Conservation (phyloP, 2,797 vertebrate species). For the Bothrops alternatus region DNA sequence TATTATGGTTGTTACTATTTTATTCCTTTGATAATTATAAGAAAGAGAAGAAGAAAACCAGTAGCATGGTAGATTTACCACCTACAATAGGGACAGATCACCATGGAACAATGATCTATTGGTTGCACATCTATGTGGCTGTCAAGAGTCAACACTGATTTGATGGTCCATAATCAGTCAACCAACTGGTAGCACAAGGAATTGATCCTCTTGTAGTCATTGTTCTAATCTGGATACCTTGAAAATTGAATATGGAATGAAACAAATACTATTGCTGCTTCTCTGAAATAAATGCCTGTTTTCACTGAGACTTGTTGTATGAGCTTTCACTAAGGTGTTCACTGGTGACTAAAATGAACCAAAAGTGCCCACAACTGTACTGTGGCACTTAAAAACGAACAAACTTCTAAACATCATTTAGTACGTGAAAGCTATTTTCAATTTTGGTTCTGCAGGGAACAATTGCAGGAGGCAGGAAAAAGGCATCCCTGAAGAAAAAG, state of each 20-base stretch:
- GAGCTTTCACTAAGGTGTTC: conserved; percentile 44
- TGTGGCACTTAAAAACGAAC: conserved; percentile 48
- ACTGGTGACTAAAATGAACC: conserved; percentile 41
- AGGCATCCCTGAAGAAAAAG: conserved; percentile 38
- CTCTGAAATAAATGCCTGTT: conserved; percentile 43
- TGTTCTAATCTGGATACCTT: conserved; percentile 40
- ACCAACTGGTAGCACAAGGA: not conserved
- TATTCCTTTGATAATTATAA: not conserved
- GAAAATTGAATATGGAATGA: conserved; percentile 33
- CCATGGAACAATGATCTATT: not conserved
- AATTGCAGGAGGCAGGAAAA: conserved; percentile 49
- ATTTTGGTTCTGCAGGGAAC: conserved; percentile 59
- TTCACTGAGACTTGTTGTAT: conserved; percentile 46
- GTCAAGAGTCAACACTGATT: not conserved
- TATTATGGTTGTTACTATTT: not conserved
- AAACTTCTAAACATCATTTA: conserved; percentile 51
- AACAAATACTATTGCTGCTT: conserved; percentile 35
- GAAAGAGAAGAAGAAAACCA: not conserved
- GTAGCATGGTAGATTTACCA: not conserved
- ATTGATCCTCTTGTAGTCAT: not conserved
- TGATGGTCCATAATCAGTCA: not conserved
- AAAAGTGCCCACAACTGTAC: conserved; percentile 43
- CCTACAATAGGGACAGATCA: not conserved
- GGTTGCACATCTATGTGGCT: not conserved
- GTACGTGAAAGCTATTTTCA: conserved; percentile 59